Evolutionary conservation across 2,888 invertebrate species (phyloP).

Genomic region (Ormyrus rosae): DNA sequence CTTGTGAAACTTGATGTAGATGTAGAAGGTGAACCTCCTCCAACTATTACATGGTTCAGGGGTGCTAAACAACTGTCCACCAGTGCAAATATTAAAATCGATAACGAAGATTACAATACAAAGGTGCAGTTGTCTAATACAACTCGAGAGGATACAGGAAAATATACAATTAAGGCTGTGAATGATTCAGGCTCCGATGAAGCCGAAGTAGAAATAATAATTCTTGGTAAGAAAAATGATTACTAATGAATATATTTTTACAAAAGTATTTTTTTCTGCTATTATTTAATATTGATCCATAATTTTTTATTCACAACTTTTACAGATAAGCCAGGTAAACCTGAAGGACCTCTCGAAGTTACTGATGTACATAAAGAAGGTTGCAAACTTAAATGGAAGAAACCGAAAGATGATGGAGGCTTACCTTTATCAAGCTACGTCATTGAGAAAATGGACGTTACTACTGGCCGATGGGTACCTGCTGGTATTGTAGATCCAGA

Average conservation of each 20-base stretch:
- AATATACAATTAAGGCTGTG: constrained; percentile 93
- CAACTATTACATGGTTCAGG: constrained; percentile 90
- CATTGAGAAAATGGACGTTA: constrained; percentile 95
- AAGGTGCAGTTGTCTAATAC: constrained; percentile 89
- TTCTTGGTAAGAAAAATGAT: constrained; percentile 80
- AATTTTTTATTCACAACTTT: constrained; percentile 7
- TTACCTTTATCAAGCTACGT: constrained; percentile 92
- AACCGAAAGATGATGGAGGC: constrained; percentile 97
- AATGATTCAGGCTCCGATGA: constrained; percentile 96
- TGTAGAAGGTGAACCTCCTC: constrained; percentile 97
- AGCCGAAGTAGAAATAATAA: constrained; percentile 93
- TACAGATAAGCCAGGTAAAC: constrained; percentile 88
- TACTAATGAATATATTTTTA: no score
- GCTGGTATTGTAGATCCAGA: constrained; percentile 90
- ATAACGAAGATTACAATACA: constrained; percentile 94
- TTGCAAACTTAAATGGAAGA: constrained; percentile 94
- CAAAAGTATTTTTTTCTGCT: no score
- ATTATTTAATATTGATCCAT: not conserved
- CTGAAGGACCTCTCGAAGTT: constrained; percentile 94
- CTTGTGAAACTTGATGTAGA: constrained; percentile 94
- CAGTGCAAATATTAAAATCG: constrained; percentile 84
- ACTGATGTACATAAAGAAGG: constrained; percentile 94
- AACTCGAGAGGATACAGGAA: constrained; percentile 90
- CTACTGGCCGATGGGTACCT: constrained; percentile 92
- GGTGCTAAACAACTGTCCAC: constrained; percentile 82